Evolutionary conservation across 2,113 vertebrate species (phyloP).

Genomic region (Amphiprion ocellaris): DNA sequence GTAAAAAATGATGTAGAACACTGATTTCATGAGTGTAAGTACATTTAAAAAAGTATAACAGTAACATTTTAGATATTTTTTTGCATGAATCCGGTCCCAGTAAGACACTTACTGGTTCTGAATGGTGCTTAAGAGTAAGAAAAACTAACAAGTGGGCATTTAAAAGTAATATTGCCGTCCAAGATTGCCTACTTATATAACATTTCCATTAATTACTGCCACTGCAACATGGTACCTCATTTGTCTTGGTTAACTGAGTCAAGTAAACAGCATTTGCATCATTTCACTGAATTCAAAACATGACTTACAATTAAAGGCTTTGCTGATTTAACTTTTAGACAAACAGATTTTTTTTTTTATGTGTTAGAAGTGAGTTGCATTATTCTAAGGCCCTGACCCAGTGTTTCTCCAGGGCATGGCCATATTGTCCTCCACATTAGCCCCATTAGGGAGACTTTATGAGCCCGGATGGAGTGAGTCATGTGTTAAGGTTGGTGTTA

Average conservation of each 20-base stretch:
- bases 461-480: constrained; percentile 61
- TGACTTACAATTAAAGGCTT: constrained; percentile 16
- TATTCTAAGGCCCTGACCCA: constrained; percentile 53
- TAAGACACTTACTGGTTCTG: too few species aligned
- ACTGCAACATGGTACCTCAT: not conserved
- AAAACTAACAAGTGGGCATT: too few species aligned
- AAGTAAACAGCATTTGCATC: not conserved
- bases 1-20: too few species aligned
- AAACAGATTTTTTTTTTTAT: constrained; percentile 26
- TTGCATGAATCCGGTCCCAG: too few species aligned
- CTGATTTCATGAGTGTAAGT: too few species aligned
- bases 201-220: not conserved
- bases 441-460: constrained; percentile 52
- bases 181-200: too few species aligned
- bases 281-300: constrained; percentile 3
- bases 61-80: too few species aligned
- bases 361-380: constrained; percentile 39
- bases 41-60: too few species aligned
- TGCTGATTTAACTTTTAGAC: not conserved
- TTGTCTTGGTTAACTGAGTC: not conserved
- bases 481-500: constrained; percentile 67
- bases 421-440: constrained; percentile 60
- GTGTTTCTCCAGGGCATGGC: constrained; percentile 16
- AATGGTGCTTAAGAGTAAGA: too few species aligned
- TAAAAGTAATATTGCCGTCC: not conserved